A percentile compares a stretch with the other conserved stretches of the same genome.
Conservation (phyloP, 2,113 vertebrate genomes). For the Eidolon helvum region DNA sequence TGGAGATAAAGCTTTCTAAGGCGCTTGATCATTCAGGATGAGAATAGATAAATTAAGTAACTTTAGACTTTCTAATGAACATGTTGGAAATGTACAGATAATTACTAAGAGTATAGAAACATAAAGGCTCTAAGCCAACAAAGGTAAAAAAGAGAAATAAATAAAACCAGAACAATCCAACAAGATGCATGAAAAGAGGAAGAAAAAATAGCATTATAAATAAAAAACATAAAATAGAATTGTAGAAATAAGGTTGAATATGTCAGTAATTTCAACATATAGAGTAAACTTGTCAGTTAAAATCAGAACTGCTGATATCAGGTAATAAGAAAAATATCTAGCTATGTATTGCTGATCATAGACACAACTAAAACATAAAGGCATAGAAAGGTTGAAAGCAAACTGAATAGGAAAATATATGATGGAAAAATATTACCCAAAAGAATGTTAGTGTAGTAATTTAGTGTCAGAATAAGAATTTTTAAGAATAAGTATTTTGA, state of each 20-base stretch:
- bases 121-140: background rate
- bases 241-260: constrained; percentile 3
- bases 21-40: background rate
- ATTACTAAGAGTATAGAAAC: background rate
- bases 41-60: background rate
- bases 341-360: background rate
- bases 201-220: background rate
- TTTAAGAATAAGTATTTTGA: background rate
- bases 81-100: background rate
- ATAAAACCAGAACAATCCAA: background rate
- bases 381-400: background rate
- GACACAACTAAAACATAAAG: background rate
- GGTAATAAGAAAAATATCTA: background rate
- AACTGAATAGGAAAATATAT: constrained; percentile 11
- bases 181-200: background rate
- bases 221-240: background rate
- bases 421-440: background rate
- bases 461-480: background rate
- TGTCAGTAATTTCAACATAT: background rate
- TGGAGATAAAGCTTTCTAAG: background rate
- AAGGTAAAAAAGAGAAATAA: constrained; percentile 1
- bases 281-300: constrained; percentile 39
- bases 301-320: background rate
- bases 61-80: background rate
- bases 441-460: background rate